Base-by-base conservation (phyloP, 2,888 invertebrate genomes). In the Erebia epiphron region DNA sequence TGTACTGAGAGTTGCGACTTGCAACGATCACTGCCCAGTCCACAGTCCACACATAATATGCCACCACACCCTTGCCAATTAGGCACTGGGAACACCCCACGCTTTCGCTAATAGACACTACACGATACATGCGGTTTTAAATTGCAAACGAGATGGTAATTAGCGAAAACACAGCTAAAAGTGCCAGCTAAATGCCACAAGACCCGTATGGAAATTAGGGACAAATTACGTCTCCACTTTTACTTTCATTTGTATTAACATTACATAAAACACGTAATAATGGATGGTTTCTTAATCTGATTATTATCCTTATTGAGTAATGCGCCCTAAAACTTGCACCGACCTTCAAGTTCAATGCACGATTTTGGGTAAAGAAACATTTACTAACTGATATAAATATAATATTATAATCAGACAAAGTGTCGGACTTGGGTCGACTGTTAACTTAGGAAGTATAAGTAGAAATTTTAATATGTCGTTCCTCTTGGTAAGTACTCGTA, bases 141-240 rank as follows among this genome's bases (percentile, higher is more conserved):
- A 91, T 91, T 92, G 91, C 90, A 90, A 92, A 91, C 91, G 86
- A 92, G 90, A 90, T 92, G 91, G 89, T 92, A 92, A 92, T 92
- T 92, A 92, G 92, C 84, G 88, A 90, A 87, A 90, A 90, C 88
- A 84, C 83, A 80, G 83, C 88, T 87, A 87, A 89, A 89, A 90
- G 86, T 83, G 79, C 82, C 83, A 75, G 80, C 78, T 86, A 88
- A 91, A 91, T 90, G 86, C 83, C 88, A 88, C 84, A 79, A 82
- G 83, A 85, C 86, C 83, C 86, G 86, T 88, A 91, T 91, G 90
- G 90, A 91, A 91, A 92, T 91, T 84, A 91, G 89, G 90, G 86
- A 90, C 92, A 89, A 92, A 91, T 89, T 89, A 90, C 89, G 87
- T 88, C 84, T 89, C 85, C 84, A 81, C 86, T 88, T 82, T 87